Evolutionary conservation across 2,888 invertebrate genomes (phyloP).

Genomic region (Spodoptera picta): DNA sequence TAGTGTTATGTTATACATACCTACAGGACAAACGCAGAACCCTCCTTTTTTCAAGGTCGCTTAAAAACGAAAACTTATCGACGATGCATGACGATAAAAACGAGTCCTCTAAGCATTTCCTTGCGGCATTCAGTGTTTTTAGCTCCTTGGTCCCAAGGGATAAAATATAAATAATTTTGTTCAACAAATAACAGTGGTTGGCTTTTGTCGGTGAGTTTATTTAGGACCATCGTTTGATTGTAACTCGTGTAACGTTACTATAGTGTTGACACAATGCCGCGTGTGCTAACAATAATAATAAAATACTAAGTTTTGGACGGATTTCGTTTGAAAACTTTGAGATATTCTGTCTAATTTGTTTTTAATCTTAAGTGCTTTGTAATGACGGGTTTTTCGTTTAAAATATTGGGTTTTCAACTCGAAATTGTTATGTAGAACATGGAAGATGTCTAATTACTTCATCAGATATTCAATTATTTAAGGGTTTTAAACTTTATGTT

Average conservation of each 20-base stretch:
- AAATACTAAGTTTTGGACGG: conserved; percentile 4
- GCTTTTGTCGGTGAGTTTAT: conserved; percentile 37
- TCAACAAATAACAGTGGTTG: conserved; percentile 37
- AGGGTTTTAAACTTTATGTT: too few species aligned
- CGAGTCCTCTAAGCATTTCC: too few species aligned
- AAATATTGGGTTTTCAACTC: too few species aligned
- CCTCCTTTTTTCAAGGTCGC: too few species aligned
- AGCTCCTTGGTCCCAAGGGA: conserved; percentile 17
- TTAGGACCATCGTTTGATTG: conserved; percentile 50
- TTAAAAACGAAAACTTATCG: too few species aligned
- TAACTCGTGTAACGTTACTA: conserved; percentile 19
- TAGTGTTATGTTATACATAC: too few species aligned
- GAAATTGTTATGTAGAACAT: too few species aligned
- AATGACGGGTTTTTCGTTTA: neutral
- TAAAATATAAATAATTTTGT: conserved; percentile 43
- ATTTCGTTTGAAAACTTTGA: conserved; percentile 5
- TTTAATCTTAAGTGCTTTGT: conserved; percentile 5
- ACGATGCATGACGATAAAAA: too few species aligned
- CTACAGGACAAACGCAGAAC: too few species aligned
- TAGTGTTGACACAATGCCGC: conserved; percentile 38
- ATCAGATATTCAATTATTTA: too few species aligned
- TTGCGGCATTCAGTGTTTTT: too few species aligned
- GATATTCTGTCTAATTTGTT: conserved; percentile 3
- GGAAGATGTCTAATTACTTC: too few species aligned
- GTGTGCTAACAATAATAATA: conserved; percentile 33